Evolutionary conservation across 2,113 vertebrate genomes (phyloP).

Genomic region (Pterocles gutturalis): DNA sequence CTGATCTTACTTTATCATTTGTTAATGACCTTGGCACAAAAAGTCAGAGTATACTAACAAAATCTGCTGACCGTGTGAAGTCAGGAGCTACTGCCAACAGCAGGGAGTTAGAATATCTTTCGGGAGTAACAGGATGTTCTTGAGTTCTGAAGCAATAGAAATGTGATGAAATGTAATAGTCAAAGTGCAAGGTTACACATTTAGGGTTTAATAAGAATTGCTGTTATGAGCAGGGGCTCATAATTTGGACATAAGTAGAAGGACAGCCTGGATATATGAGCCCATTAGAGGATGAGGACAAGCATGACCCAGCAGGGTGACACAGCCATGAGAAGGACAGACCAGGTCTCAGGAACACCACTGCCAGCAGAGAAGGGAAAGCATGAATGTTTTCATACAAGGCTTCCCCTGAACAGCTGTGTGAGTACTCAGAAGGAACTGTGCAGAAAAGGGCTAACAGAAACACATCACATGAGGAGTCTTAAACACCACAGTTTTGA

Average conservation of each 20-base stretch:
- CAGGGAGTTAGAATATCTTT: not conserved
- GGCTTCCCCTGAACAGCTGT: not conserved
- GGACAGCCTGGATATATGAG: not conserved
- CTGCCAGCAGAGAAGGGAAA: not conserved
- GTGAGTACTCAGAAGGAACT: not conserved
- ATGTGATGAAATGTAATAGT: constrained; percentile 27
- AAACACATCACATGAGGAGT: not conserved
- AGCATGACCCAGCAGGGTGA: not conserved
- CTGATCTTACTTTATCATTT: constrained; percentile 50
- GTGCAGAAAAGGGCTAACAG: not conserved
- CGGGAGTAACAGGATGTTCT: constrained; percentile 28
- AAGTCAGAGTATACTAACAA: constrained; percentile 42
- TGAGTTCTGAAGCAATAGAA: constrained; percentile 26
- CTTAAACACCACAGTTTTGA: not conserved
- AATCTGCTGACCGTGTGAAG: constrained; percentile 42
- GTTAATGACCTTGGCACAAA: constrained; percentile 58
- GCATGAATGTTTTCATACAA: not conserved
- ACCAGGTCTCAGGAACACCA: not conserved
- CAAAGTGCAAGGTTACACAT: constrained; percentile 30
- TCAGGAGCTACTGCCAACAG: constrained; percentile 1
- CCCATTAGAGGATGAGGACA: not conserved
- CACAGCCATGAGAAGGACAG: not conserved
- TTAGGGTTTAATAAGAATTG: constrained; percentile 34
- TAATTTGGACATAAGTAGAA: constrained; percentile 21
- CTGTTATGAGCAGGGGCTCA: not conserved